Evolutionary conservation across 2,888 invertebrate genomes (phyloP), one percentile per base, ranked within the genome.

Genomic region (Temnothorax ravouxi): DNA sequence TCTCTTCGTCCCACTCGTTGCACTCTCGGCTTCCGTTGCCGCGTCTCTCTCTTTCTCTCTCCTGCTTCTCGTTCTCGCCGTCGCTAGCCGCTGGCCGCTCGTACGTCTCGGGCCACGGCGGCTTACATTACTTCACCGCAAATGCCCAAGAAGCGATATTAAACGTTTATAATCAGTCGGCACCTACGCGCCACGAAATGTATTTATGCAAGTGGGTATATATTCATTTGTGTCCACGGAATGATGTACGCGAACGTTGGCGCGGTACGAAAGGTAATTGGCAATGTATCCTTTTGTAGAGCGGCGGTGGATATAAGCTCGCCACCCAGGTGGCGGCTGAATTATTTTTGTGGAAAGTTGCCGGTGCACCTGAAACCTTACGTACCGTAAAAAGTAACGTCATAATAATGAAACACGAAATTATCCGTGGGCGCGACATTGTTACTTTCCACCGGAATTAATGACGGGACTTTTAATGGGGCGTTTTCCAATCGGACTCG

Each of bases 161-260:
- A 90, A 88, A 89, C 77, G 87, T 91, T 91, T 87, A 89, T 87
- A 91, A 89, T 91, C 90, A 89, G 88, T 91, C 88, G 91, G 84
- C 88, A 89, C 89, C 90, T 90, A 88, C 86, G 84, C 82, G 79
- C 80, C 64, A 82, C 64, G 66, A 85, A 34, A 74, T 71, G 64
- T 88, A 90, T 90, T 90, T 90, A 90, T 87, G 86, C 38, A 56
- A 69, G n/a, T 15, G 59, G 56, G 34, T 80, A 80, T 69, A 80
- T 71, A 80, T 80, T 80, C 79, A 80, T 80, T 80, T 71, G 59
- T 76, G 81, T 75, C 81, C 81, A 38, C 81, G 52, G 52, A 52
- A 75, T 82, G 74, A 75, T 82, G 64, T 72, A 75, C 75, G 75
- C 64, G 75, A 72, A 76, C n/a, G 81, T 62, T 76, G 62, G 76